A percentile compares a stretch with the other conserved stretches of the same genome.
Evolutionary conservation across 1,140 invertebrate genomes (phyloP).

Genomic region (Magallana gigas): DNA sequence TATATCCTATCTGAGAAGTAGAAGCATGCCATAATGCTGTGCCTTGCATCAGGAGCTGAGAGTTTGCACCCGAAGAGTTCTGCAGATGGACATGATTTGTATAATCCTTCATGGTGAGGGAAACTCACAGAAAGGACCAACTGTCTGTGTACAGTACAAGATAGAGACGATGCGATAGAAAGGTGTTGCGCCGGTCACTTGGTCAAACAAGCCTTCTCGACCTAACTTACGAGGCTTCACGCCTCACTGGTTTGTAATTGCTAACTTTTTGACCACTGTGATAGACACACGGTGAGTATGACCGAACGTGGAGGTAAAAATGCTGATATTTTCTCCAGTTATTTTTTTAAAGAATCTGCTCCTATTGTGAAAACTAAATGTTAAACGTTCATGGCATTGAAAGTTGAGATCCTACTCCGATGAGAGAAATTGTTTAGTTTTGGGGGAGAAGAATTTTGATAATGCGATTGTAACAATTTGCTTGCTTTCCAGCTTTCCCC

Average conservation of each 20-base stretch:
- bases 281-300: constrained; percentile 18
- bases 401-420: constrained; percentile 12
- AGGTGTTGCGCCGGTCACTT: constrained; percentile 29
- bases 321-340: background rate
- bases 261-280: constrained; percentile 33
- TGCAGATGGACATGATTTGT: constrained; percentile 16
- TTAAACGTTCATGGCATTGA: background rate
- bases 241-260: constrained; percentile 20
- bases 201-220: constrained; percentile 15
- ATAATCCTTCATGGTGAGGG: constrained; percentile 30
- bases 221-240: constrained; percentile 11
- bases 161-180: constrained; percentile 11
- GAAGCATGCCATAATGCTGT: constrained; percentile 11
- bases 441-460: background rate
- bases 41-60: constrained; percentile 7
- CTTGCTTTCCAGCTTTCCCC: background rate
- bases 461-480: constrained; percentile 12
- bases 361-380: background rate
- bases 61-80: constrained; percentile 1
- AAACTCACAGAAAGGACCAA: background rate
- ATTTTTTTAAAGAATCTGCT: background rate
- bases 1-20: background rate
- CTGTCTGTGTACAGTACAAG: background rate
- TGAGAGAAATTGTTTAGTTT: constrained; percentile 29
- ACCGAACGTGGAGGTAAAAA: constrained; percentile 3